phyloP scores from a whole-genome alignment of 2,797 vertebrate species.

The Periparus ater region DNA sequence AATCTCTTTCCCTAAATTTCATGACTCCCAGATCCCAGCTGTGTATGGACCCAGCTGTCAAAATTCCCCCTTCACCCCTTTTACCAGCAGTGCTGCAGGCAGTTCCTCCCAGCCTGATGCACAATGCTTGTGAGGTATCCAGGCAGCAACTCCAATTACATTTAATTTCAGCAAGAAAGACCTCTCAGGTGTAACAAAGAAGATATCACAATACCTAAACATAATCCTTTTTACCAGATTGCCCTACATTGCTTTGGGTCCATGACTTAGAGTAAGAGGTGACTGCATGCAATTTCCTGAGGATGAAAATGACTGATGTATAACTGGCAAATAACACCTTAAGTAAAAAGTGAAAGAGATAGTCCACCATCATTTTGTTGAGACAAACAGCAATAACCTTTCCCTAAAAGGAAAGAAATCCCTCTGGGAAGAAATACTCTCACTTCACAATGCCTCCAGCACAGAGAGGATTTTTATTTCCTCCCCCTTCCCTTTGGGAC shows the following conservation, averaged over 20 bases:
- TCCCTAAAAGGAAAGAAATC: background rate
- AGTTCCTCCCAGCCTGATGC: background rate
- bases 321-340: background rate
- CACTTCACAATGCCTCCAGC: background rate
- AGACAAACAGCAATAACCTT: conserved; percentile 3
- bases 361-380: background rate
- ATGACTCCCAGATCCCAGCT: background rate
- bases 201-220: conserved; percentile 3
- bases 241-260: background rate
- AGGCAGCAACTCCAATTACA: conserved; percentile 37
- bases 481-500: background rate
- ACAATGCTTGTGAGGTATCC: background rate
- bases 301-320: background rate
- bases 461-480: background rate
- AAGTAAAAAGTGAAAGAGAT: background rate
- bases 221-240: conserved; percentile 34
- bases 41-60: background rate
- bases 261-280: background rate
- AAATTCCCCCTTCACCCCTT: background rate
- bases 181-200: conserved; percentile 42
- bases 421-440: background rate
- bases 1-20: background rate
- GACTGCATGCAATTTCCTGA: background rate
- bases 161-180: conserved; percentile 38
- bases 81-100: background rate